A percentile compares a stretch with the other conserved stretches of the same genome.
These are phyloP conservation scores for Thereva nobilitata DNA, from an alignment of 2,888 invertebrate species.

Conservation along the genomic window DNA sequence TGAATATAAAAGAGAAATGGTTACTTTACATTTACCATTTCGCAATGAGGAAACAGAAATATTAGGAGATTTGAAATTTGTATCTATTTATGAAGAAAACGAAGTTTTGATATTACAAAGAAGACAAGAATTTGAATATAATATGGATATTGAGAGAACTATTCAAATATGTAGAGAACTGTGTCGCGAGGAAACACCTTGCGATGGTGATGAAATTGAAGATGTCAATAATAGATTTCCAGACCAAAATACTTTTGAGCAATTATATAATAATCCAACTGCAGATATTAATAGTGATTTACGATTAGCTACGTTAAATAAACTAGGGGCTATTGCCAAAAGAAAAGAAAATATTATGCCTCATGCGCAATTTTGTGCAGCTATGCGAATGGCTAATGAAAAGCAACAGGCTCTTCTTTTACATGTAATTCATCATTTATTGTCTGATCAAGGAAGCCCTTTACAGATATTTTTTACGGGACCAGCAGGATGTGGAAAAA, in stretches of 20 bases:
- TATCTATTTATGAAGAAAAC: slow-evolving; percentile 41
- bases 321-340: slow-evolving; percentile 45
- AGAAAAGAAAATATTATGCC: slow-evolving; percentile 46
- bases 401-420: slow-evolving; percentile 43
- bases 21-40: slow-evolving; percentile 49
- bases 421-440: slow-evolving; percentile 42
- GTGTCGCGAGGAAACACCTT: slow-evolving; percentile 42
- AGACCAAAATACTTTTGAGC: slow-evolving; percentile 43
- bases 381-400: slow-evolving; percentile 44
- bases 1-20: slow-evolving; percentile 48
- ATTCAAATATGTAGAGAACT: slow-evolving; percentile 45
- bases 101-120: slow-evolving; percentile 40
- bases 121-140: slow-evolving; percentile 43
- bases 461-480: slow-evolving; percentile 46
- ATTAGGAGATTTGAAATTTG: slow-evolving; percentile 41
- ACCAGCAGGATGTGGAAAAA: slow-evolving; percentile 39
- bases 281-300: slow-evolving; percentile 44
- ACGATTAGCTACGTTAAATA: slow-evolving; percentile 44
- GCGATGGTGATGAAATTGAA: slow-evolving; percentile 38
- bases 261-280: slow-evolving; percentile 44
- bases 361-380: slow-evolving; percentile 41
- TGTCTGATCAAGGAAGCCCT: slow-evolving; percentile 12
- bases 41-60: slow-evolving; percentile 42
- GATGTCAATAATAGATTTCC: slow-evolving; percentile 37
- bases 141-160: slow-evolving; percentile 48